Evolutionary conservation across 2,797 vertebrate genomes (phyloP).

Genomic region (Hypotaenidia philippensis): DNA sequence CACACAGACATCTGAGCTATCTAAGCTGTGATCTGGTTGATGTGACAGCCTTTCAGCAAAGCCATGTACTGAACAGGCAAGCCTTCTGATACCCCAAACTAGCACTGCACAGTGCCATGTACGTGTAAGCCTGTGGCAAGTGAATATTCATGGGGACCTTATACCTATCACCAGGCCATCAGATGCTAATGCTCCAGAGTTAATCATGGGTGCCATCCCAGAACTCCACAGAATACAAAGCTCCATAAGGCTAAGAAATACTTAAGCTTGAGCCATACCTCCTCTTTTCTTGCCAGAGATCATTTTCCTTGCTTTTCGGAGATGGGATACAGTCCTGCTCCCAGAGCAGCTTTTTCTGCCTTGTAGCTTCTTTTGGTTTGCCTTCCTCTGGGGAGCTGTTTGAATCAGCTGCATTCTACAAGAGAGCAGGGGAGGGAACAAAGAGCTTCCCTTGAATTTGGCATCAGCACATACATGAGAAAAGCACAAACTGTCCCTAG

Average conservation of each 20-base stretch:
- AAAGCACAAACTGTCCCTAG: background rate
- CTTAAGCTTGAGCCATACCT: constrained; percentile 58
- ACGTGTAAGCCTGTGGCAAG: accelerated
- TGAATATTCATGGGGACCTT: background rate
- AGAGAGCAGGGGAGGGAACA: background rate
- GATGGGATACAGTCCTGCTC: constrained; percentile 18
- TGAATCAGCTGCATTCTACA: constrained; percentile 69
- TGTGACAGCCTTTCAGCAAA: background rate
- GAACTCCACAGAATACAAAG: background rate
- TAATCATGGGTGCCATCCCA: background rate
- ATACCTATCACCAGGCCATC: background rate
- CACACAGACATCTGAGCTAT: background rate
- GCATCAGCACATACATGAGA: background rate
- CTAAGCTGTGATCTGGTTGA: background rate
- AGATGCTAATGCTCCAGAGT: background rate
- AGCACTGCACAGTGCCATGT: background rate
- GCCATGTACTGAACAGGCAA: background rate
- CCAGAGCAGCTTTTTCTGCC: constrained; percentile 62
- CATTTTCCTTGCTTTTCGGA: constrained; percentile 50
- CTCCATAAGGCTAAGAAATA: background rate
- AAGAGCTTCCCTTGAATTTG: background rate
- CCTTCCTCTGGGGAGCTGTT: constrained; percentile 71
- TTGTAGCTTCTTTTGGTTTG: constrained; percentile 72
- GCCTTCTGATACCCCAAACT: background rate
- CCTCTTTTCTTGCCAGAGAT: constrained; percentile 42